Base-by-base conservation (phyloP, 2,113 vertebrate genomes). In the Sciurus niger region DNA sequence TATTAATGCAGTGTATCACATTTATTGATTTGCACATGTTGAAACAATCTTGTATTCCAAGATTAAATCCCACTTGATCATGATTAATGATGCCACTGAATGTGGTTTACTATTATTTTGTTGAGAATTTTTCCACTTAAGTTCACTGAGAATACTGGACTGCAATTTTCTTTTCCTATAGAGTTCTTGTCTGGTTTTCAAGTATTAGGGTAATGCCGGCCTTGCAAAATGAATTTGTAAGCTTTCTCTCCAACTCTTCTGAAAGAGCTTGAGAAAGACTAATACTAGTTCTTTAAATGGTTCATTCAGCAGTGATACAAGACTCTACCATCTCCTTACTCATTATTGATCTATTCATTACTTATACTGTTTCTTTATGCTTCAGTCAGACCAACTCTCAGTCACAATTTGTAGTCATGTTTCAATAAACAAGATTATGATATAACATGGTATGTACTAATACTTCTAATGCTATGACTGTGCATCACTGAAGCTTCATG, bases 361-460 rank as follows among this genome's bases (percentile, higher is more conserved):
- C 2, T 65, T 65, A 65, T 30, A 28, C 46, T 89, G 32, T 63
- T 76, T 74, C 68, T 76, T 89, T 20, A 63, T 89, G 55, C 58
- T 48, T 46, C 8, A 63, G 30, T 77, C 18, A 46, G 22, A 63
- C 58, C 40, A 90, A 92, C 28, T 89, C 58, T 80, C 78, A 80
- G 14, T 51, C 58, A 86, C 53, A 55, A 89, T 53, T 32, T 88
- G 4, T 40, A 80, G 32, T 48, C 34, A 87, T 72, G 78, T 84
- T 90, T 88, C 70, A 90, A 58, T 84, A n/a, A 90, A 76, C 8
- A 82, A 93, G n/a, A 67, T 77, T 43, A 85, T 18, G 30, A 46
- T 80, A 74, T 7, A 93, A 86, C n/a, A 77, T 79, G 51, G 58
- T 65, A 91, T 48, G 67, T 4, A 51, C 43, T 58, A 93, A 94